Percentiles rank a stretch among this genome's conserved stretches.
These are phyloP conservation scores for Temnothorax rugatulus DNA, from an alignment of 2,888 invertebrate species.

Conservation along the genomic window DNA sequence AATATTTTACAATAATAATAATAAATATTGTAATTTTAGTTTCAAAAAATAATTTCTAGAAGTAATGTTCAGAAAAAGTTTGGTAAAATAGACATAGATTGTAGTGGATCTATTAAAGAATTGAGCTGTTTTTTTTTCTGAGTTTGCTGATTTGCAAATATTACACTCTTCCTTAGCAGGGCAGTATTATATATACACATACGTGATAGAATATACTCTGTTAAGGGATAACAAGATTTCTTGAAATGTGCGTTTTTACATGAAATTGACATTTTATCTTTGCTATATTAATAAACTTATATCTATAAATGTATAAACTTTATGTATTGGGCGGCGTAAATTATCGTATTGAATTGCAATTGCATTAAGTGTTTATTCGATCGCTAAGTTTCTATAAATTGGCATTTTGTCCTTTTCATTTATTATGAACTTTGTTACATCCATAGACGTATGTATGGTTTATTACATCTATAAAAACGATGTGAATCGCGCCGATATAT, in stretches of 20 bases:
- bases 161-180: no score
- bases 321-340: not conserved
- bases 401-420: not conserved
- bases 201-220: not conserved
- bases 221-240: not conserved
- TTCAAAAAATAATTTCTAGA: no score
- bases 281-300: not conserved
- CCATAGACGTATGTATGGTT: not conserved
- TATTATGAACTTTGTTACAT: not conserved
- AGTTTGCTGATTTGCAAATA: no score
- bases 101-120: no score
- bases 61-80: no score
- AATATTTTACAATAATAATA: no score
- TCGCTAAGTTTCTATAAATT: not conserved
- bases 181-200: not conserved
- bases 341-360: not conserved
- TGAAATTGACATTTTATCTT: conserved; percentile 1
- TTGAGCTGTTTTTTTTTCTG: no score
- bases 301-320: not conserved
- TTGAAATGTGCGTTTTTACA: not conserved
- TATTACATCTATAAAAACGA: not conserved
- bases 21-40: no score
- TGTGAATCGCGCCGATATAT: not conserved
- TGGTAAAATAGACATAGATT: no score
- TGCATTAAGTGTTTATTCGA: not conserved